These are phyloP conservation scores for Ostrea edulis DNA, from an alignment of 1,140 invertebrate genomes.

Conservation along the genomic window DNA sequence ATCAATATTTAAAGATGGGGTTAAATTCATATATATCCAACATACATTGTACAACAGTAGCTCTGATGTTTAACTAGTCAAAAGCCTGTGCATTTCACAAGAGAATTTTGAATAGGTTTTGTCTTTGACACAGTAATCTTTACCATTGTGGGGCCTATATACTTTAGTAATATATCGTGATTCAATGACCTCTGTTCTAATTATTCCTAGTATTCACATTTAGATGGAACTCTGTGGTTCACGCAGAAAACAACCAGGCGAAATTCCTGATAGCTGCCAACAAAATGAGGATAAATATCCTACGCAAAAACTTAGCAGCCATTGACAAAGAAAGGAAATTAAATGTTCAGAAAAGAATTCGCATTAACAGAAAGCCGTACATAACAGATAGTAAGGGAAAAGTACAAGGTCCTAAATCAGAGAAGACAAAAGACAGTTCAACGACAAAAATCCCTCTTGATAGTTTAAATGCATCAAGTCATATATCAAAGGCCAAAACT, in stretches of 20 bases:
- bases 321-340: constrained; percentile 50
- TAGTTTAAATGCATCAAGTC: background rate
- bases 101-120: too few species aligned
- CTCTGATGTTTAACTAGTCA: too few species aligned
- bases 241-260: constrained; percentile 69
- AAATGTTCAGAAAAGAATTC: constrained; percentile 21
- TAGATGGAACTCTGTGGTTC: constrained; percentile 70
- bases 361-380: constrained; percentile 31
- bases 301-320: constrained; percentile 54
- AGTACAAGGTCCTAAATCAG: background rate
- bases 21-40: too few species aligned
- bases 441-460: constrained; percentile 41
- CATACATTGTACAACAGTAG: too few species aligned
- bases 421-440: background rate
- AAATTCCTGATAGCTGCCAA: constrained; percentile 68
- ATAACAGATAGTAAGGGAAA: background rate
- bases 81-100: too few species aligned
- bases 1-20: too few species aligned
- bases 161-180: too few species aligned
- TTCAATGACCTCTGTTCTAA: background rate
- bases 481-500: constrained; percentile 20
- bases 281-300: constrained; percentile 62
- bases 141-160: too few species aligned
- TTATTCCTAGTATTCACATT: background rate
- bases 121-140: too few species aligned